Evolutionary conservation across 2,888 invertebrate genomes (phyloP), one percentile per base, ranked within the genome.

Genomic region (Caenorhabditis afra): DNA sequence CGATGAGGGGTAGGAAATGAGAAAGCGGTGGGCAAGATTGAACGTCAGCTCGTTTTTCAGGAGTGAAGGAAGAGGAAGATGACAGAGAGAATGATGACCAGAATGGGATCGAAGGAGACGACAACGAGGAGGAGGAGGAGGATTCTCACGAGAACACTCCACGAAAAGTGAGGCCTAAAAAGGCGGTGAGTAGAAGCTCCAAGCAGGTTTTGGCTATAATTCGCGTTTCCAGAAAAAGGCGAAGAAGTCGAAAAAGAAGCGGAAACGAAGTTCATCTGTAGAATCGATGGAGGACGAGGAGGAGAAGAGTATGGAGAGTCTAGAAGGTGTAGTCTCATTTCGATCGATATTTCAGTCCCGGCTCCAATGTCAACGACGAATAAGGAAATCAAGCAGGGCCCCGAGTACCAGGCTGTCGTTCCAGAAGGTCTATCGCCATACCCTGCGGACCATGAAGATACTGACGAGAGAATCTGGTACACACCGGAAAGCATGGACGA

Each of bases 261-360:
- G 71, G 16, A 71, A 71, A 50, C 41, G 73, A 20, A 64, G 58
- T 11, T 73, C 73, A 3, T 73, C 73, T 3, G 57, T 29, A 1
- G 73, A 64, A n/a, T 41, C 57, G 23, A 16, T 29, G 4, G 41
- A 53, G 1, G 57, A 67, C 18, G 52, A 44, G n/a, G 55, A 22
- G n/a, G 37, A n/a, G 1, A 47, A 39, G 23, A 37, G 47, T 58
- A 47, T 14, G 18, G 37, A 16, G 29, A 7, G 3, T 7, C 29
- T 14, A 18, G 29, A 7, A 23, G 10, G 14, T 29, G 7, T 18
- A 12, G 29, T 59, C 29, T 14, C 22, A 23, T 2, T 4, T 0
- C 22, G 12, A 59, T n/a, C 11, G 14, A 22, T 35, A 41, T 41
- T 57, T 35, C 68, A 70, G 70, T 47, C 12, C 4, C 29, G 29